Conservation (phyloP, 2,113 vertebrate genomes). For the Numenius arquata region DNA sequence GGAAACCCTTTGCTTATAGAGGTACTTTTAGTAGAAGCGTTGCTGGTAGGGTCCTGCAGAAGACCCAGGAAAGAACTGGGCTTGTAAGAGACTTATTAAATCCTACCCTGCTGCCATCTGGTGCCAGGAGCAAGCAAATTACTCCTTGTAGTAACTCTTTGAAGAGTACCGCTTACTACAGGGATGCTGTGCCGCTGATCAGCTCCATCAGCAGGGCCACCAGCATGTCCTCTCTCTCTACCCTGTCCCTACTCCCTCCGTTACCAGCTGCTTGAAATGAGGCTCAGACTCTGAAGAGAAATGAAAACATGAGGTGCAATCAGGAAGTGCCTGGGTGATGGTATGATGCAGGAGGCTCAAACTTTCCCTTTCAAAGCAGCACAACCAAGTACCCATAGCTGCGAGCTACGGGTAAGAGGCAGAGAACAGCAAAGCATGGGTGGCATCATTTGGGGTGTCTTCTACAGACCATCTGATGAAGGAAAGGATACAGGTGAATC, state of each 20-base stretch:
- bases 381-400: background rate
- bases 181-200: background rate
- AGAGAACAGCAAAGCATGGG: no score
- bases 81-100: background rate
- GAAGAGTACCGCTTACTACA: background rate
- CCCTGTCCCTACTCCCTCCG: background rate
- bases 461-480: background rate
- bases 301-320: background rate
- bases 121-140: constrained; percentile 43
- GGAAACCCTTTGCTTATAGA: background rate
- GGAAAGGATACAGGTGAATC: background rate
- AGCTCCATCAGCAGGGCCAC: background rate
- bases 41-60: background rate
- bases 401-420: no score
- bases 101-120: constrained; percentile 56
- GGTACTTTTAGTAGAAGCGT: background rate
- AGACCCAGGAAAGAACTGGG: background rate
- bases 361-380: background rate
- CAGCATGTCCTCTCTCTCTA: background rate
- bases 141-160: background rate
- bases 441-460: background rate
- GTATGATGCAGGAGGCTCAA: background rate
- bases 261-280: background rate
- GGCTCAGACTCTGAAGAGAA: background rate
- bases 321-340: background rate